Conservation (phyloP, 2,888 invertebrate genomes). For the Azorinus chamasolen region DNA sequence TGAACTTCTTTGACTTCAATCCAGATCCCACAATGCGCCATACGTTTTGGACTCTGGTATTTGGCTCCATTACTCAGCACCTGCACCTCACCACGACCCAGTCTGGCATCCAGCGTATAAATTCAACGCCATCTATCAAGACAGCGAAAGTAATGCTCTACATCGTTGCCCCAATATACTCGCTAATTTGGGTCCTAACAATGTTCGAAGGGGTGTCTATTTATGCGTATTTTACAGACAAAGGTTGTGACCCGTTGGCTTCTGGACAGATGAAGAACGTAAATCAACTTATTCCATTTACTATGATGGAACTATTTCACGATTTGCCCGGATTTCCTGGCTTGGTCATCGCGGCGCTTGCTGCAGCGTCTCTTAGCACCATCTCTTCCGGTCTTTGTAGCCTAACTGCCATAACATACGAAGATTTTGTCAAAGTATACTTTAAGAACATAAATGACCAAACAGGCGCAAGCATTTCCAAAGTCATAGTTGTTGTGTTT, state of each 20-base stretch:
- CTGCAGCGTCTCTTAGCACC: slow-evolving; percentile 47
- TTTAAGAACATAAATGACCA: slow-evolving; percentile 29
- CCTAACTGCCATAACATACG: slow-evolving; percentile 36
- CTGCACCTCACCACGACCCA: slow-evolving; percentile 28
- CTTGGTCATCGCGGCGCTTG: slow-evolving; percentile 37
- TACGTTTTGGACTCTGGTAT: slow-evolving; percentile 48
- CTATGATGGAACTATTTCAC: slow-evolving; percentile 44
- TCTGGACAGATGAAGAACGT: slow-evolving; percentile 43
- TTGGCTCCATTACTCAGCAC: slow-evolving; percentile 17
- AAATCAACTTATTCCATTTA: slow-evolving; percentile 39
- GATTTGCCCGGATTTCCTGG: slow-evolving; percentile 32
- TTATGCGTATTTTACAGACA: slow-evolving; percentile 43
- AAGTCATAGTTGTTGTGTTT: slow-evolving; percentile 37
- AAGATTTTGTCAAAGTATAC: slow-evolving; percentile 25
- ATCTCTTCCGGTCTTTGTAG: slow-evolving; percentile 46
- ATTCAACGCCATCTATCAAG: slow-evolving; percentile 34
- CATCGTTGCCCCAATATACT: slow-evolving; percentile 33
- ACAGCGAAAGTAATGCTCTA: slow-evolving; percentile 42
- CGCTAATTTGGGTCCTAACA: slow-evolving; percentile 28
- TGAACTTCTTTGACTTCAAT: slow-evolving; percentile 42
- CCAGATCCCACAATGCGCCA: slow-evolving; percentile 35
- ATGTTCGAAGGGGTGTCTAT: slow-evolving; percentile 47
- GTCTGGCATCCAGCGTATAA: slow-evolving; percentile 36
- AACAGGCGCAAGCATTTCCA: slow-evolving; percentile 1
- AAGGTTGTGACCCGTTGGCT: slow-evolving; percentile 52